Conservation (phyloP, 2,113 vertebrate species). For the Bubo bubo region DNA sequence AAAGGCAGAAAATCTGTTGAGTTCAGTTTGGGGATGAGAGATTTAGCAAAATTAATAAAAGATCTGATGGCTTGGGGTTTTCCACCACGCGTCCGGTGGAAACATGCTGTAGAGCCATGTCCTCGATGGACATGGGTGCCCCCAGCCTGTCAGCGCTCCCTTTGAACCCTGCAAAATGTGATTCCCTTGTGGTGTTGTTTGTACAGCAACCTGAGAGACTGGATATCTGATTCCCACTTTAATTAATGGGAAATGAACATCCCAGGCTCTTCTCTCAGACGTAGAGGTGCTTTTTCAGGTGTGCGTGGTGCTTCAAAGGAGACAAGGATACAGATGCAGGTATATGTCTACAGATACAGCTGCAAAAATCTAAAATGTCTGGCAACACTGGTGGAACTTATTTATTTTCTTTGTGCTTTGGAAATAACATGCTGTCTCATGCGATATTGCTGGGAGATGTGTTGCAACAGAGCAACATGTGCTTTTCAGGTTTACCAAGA, state of each 20-base stretch:
- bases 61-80: not conserved
- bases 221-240: not conserved
- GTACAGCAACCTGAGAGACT: not conserved
- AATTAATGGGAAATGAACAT: not conserved
- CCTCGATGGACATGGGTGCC: fast-evolving
- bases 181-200: not conserved
- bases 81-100: fast-evolving
- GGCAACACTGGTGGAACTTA: not conserved
- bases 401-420: not conserved
- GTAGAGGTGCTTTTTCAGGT: not conserved
- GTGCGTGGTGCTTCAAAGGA: not conserved
- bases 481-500: not conserved
- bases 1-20: not conserved
- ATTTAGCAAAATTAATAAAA: not conserved
- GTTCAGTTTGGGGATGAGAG: not conserved
- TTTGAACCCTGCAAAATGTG: not conserved
- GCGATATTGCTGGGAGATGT: not conserved
- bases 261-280: not conserved
- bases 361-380: not conserved
- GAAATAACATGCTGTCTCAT: fast-evolving
- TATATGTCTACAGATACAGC: fast-evolving
- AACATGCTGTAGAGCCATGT: not conserved
- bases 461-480: fast-evolving
- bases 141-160: not conserved
- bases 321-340: not conserved